Conservation (phyloP, 2,888 invertebrate species). For the Idaea aversata region DNA sequence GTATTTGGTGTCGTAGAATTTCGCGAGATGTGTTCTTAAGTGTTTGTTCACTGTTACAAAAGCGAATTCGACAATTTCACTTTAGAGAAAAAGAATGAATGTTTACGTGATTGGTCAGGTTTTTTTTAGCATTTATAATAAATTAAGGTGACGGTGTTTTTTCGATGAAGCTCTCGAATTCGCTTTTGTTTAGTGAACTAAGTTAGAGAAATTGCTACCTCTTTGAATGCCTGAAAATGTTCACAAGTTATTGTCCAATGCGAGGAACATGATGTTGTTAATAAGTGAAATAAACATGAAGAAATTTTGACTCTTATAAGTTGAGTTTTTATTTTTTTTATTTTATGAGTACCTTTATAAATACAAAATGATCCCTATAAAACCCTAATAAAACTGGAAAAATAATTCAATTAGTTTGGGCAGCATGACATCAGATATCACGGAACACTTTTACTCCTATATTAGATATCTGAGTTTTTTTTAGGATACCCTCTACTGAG, state of each 20-base stretch:
- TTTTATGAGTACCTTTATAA: background rate
- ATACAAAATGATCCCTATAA: too few species aligned
- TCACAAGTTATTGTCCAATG: slow-evolving; percentile 61
- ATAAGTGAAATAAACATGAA: slow-evolving; percentile 65
- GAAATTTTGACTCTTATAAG: slow-evolving; percentile 56
- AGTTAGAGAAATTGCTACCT: slow-evolving; percentile 70
- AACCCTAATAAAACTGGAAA: too few species aligned
- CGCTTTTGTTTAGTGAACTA: slow-evolving; percentile 30
- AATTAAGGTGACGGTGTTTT: slow-evolving; percentile 15
- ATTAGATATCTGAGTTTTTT: too few species aligned
- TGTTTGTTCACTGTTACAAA: slow-evolving; percentile 27
- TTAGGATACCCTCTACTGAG: too few species aligned
- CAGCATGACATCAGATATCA: too few species aligned
- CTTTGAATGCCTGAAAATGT: slow-evolving; percentile 72
- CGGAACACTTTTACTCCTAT: too few species aligned
- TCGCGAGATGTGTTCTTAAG: slow-evolving; percentile 42
- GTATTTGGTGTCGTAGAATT: slow-evolving; percentile 48
- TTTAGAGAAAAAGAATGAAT: slow-evolving; percentile 26
- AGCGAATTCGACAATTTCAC: slow-evolving; percentile 29
- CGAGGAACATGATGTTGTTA: slow-evolving; percentile 61
- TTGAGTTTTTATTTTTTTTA: slow-evolving; percentile 28
- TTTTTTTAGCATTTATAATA: slow-evolving; percentile 21
- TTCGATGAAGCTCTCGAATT: slow-evolving; percentile 14
- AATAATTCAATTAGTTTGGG: too few species aligned
- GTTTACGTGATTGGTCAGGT: slow-evolving; percentile 6